Evolutionary conservation across 1,140 invertebrate species (phyloP).

Genomic region (Acromyrmex charruanus): DNA sequence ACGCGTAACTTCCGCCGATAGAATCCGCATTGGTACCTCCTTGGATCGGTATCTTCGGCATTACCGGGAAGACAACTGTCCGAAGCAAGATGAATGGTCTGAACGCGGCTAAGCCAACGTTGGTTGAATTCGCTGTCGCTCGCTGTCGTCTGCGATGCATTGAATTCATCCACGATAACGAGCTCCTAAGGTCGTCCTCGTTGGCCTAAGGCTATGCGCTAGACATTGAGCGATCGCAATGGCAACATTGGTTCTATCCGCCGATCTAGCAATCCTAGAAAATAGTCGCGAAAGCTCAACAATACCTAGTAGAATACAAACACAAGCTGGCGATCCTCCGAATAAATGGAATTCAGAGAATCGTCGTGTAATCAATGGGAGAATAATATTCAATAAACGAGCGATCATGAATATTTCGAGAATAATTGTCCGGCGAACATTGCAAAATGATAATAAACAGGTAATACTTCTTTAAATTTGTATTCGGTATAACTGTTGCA

Average conservation of each 20-base stretch:
- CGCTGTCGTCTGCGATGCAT: conserved; percentile 48
- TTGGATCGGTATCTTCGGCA: conserved; percentile 66
- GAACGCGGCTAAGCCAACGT: conserved; percentile 42
- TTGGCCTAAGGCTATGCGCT: conserved; percentile 32
- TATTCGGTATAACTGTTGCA: neutral
- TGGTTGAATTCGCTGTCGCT: conserved; percentile 56
- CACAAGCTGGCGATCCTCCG: neutral
- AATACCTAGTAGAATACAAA: conserved; percentile 30
- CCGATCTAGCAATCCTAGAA: conserved; percentile 14
- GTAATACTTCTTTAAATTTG: neutral
- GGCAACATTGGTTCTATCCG: conserved; percentile 4
- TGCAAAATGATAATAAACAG: neutral
- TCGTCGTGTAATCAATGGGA: neutral
- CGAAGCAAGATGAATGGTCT: conserved; percentile 59
- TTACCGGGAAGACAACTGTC: conserved; percentile 64
- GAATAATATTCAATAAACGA: neutral
- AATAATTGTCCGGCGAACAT: conserved; percentile 9
- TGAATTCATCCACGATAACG: conserved; percentile 68
- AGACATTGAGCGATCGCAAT: conserved; percentile 53
- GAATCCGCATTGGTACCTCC: conserved; percentile 59
- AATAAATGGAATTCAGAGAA: conserved; percentile 35
- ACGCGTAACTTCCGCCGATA: conserved; percentile 55
- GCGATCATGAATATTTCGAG: conserved; percentile 2
- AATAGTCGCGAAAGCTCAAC: conserved; percentile 45
- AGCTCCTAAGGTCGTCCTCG: conserved; percentile 57